Conservation (phyloP, 2,888 invertebrate species). For the Microchrysa polita region DNA sequence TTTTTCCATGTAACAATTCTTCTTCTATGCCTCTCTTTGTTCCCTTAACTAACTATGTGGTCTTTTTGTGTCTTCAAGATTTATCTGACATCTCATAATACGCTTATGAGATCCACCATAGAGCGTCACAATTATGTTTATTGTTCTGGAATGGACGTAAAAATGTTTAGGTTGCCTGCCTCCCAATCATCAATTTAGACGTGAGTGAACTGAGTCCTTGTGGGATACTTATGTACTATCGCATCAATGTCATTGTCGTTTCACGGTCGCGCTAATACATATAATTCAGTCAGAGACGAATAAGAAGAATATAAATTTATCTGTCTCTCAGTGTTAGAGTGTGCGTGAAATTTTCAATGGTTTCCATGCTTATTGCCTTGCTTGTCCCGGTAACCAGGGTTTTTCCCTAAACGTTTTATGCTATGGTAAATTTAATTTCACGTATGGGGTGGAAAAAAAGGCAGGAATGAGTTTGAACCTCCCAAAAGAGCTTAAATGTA, state of each 20-base stretch:
- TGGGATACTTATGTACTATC: background rate
- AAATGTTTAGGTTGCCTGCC: conserved; percentile 5
- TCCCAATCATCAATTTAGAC: background rate
- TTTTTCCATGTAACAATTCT: background rate
- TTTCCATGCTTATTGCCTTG: background rate
- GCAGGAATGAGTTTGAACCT: too few relatives aligned
- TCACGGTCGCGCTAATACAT: conserved; percentile 2
- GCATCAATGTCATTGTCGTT: conserved; percentile 10
- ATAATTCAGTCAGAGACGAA: conserved; percentile 13
- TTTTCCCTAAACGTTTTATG: conserved; percentile 30
- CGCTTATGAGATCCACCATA: conserved; percentile 7
- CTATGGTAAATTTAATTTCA: conserved; percentile 24
- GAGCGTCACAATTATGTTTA: conserved; percentile 19
- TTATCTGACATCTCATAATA: conserved; percentile 19
- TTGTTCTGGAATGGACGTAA: conserved; percentile 10
- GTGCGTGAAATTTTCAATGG: conserved; percentile 14
- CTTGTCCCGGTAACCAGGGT: background rate
- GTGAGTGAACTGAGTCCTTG: background rate
- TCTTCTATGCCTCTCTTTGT: background rate
- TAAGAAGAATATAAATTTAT: conserved; percentile 20
- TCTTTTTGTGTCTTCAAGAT: conserved; percentile 19
- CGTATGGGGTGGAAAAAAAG: conserved; percentile 5
- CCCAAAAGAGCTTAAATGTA: background rate
- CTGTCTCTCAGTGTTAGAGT: conserved; percentile 10
- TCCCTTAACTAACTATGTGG: conserved; percentile 2